Evolutionary conservation across 2,797 vertebrate genomes (phyloP).

Genomic region (Catharus ustulatus): DNA sequence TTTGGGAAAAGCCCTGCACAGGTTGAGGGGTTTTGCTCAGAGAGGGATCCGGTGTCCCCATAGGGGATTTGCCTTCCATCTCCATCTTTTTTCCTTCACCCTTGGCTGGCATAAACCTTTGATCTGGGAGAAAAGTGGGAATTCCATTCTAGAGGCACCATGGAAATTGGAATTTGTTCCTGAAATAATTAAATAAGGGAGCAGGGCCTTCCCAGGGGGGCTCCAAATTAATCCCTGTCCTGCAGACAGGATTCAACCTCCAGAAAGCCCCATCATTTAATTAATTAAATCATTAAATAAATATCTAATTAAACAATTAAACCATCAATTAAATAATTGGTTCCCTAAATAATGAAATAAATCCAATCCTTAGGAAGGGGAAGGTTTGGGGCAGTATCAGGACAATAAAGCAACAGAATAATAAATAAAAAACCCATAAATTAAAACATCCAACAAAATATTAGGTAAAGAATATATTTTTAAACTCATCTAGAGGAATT

Average conservation of each 20-base stretch:
- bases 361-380: neutral
- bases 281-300: neutral
- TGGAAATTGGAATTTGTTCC: neutral
- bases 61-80: neutral
- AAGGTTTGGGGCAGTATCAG: accelerated
- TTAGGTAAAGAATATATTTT: neutral
- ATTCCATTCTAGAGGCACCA: accelerated
- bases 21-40: neutral
- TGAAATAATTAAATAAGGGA: neutral
- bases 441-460: neutral
- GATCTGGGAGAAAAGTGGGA: neutral
- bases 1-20: neutral
- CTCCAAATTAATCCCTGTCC: neutral
- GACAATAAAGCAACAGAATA: neutral
- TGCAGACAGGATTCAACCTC: neutral
- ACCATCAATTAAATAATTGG: no score
- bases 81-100: neutral
- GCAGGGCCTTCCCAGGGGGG: neutral
- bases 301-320: neutral
- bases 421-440: neutral
- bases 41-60: neutral
- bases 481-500: no score
- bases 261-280: neutral
- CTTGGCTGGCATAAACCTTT: neutral
- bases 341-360: neutral